These are phyloP conservation scores for Limnephilus rhombicus DNA, from an alignment of 2,888 invertebrate genomes.

Conservation along the genomic window DNA sequence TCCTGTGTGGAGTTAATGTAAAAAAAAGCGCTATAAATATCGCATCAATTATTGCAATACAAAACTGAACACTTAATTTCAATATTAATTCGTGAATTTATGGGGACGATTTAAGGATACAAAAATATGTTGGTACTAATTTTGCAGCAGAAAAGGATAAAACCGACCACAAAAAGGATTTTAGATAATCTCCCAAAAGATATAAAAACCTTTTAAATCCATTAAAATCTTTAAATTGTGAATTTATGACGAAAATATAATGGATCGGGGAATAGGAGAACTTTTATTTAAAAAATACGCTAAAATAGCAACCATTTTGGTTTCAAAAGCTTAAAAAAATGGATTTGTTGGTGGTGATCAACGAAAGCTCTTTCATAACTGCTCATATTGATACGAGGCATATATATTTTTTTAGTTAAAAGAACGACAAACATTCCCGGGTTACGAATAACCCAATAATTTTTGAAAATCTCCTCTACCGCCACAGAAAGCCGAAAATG, in stretches of 20 bases:
- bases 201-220: not conserved
- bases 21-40: not conserved
- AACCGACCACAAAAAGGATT: conserved; percentile 18
- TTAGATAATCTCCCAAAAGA: not conserved
- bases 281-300: not conserved
- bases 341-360: not conserved
- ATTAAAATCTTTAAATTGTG: not conserved
- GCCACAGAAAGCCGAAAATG: too few species aligned
- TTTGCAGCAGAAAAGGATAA: not conserved
- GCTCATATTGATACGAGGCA: not conserved
- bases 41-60: not conserved
- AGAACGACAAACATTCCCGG: too few species aligned
- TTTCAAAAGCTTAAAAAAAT: not conserved
- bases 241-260: not conserved
- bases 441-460: too few species aligned
- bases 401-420: too few species aligned
- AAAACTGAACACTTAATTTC: not conserved
- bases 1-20: too few species aligned
- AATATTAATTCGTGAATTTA: not conserved
- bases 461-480: too few species aligned
- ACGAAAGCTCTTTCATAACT: not conserved
- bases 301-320: not conserved
- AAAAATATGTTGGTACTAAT: not conserved
- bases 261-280: not conserved
- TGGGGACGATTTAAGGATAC: not conserved